Evolutionary conservation across 23 tunicate genomes (phyloP), one percentile per base, ranked within the genome.

Genomic region (Phallusia fumigata): DNA sequence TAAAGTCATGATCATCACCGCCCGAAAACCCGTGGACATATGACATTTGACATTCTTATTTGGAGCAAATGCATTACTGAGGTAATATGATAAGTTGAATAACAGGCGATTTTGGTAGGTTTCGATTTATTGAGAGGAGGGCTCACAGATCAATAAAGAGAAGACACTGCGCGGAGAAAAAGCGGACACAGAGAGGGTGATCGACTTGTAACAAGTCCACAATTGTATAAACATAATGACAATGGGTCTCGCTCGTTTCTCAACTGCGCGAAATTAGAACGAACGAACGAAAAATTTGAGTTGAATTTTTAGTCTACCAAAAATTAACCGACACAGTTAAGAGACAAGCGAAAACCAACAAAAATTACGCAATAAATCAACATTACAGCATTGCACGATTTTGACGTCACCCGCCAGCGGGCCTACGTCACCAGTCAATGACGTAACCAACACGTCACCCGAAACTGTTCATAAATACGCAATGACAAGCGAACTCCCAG

Each of bases 91-190:
- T 40, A 40, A 40, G 47, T 40, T 40, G 47, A 40, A 3, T 40
- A 10, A 40, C 8, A 40, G 10, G 10, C 47, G 10, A 5, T 40
- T 40, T 40, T 40, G 47, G 47, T 40, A 40, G 47, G 47, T 58
- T 58, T 58, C 13, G 28, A 58, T 58, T 58, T 58, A 58, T 58
- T 58, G 69, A 58, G 69, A 58, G 28, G 69, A 40, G 69, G 69
- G 26, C 13, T 58, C 26, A 58, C 69, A 58, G 69, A 58, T 58
- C 69, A 58, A 16, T 58, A 24, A 58, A 21, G 69, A 24, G 28
- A 58, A 58, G 69, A 58, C 26, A 58, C 26, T 58, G 28, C 69
- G 69, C 69, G 13, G 28, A 58, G 69, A 22, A 58, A 22, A 24
- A 13, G 26, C 26, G 69, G 69, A 1, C 11, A 24, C 3, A 6